Evolutionary conservation across 1,140 invertebrate species (phyloP), one percentile per base, ranked within the genome.

Genomic region (Ceratosolen fusciceps): DNA sequence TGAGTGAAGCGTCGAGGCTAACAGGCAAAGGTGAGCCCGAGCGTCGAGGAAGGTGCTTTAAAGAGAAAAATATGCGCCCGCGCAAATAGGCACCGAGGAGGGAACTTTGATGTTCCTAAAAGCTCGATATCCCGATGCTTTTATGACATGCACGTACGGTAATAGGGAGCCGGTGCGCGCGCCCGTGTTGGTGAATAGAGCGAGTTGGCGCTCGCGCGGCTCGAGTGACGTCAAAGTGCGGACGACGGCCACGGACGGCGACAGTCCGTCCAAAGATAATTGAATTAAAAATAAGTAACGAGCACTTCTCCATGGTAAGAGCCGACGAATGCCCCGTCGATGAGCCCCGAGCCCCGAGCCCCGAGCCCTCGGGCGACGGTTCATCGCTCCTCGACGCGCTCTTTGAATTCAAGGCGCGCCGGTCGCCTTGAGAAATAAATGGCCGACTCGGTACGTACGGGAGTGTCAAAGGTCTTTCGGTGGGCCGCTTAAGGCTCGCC

Each of bases 231-330:
- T 74, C 72, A 60, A 74, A 74, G 54, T 37, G n/a, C n/a, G n/a
- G n/a, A n/a, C n/a, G n/a, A n/a, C n/a, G 56, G 52, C 49, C 47
- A 31, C 62, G 49, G 39, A 19, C 60, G n/a, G 26, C 62, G 62
- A 24, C 39, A 37, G 29, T 31, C n/a, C 16, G 19, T 4, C 60
- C 29, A 52, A 65, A 71, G 37, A 71, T 70, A 67, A 79, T 79
- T 54, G 47, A 73, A 79, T 79, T 56, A 73, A 79, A 79, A 79
- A 79, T 79, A 79, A 79, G 70, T 73, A 67, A 67, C 52, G 21
- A 47, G 31, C 60, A 65, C 60, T 52, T 68, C 67, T 12, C 37
- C 67, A 10, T 26, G 1, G 31, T 10, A 0, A 62, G 26, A 34
- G 2, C 2, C 58, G 31, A 1, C 0, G 34, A 65, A 49, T 52